Conservation (phyloP, 1,140 invertebrate species). For the Euschistus heros region DNA sequence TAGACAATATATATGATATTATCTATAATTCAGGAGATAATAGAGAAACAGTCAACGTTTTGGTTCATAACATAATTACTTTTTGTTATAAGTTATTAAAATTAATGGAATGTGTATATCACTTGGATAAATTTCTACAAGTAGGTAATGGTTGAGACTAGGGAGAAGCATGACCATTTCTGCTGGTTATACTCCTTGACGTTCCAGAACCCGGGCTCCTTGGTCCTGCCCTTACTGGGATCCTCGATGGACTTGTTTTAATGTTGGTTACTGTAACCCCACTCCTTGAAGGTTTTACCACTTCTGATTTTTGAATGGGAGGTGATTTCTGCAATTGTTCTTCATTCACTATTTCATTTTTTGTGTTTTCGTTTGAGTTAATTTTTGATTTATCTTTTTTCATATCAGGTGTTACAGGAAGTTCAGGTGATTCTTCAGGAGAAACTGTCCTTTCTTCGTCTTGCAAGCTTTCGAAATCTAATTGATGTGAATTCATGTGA, state of each 20-base stretch:
- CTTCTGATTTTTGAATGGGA: background rate
- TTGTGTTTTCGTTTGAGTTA: background rate
- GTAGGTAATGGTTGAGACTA: background rate
- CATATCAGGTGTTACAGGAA: background rate
- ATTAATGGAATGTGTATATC: too few relatives aligned
- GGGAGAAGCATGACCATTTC: conserved; percentile 24
- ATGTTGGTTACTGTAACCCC: conserved; percentile 23
- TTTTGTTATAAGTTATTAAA: background rate
- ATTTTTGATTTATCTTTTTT: conserved; percentile 11
- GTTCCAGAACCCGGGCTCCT: conserved; percentile 21
- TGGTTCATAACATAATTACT: background rate
- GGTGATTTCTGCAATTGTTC: conserved; percentile 13
- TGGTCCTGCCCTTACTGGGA: conserved; percentile 22
- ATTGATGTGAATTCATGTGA: conserved; percentile 17
- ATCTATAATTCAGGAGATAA: background rate
- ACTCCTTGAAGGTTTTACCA: conserved; percentile 10
- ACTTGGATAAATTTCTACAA: too few relatives aligned
- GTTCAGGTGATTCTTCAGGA: conserved; percentile 11
- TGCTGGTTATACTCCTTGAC: conserved; percentile 6
- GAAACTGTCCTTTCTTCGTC: background rate
- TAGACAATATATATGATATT: background rate
- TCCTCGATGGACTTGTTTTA: conserved; percentile 21
- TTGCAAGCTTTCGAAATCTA: background rate
- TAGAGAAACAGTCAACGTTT: background rate
- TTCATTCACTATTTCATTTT: background rate